A percentile compares a stretch with the other conserved stretches of the same genome.
Conservation (phyloP, 2,888 invertebrate species). For the Acanthoscelides obtectus region DNA sequence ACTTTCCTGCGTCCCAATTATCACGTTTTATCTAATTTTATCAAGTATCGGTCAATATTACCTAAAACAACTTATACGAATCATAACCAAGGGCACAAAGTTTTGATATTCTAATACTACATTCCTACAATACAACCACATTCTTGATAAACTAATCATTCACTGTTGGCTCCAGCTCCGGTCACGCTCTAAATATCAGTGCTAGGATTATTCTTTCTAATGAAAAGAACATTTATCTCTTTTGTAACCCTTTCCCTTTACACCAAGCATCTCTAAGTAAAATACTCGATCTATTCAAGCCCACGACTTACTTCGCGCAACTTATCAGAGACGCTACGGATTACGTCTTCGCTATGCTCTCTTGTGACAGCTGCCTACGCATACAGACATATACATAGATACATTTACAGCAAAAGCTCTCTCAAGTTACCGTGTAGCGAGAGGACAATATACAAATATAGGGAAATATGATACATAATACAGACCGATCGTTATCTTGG, state of each 20-base stretch:
- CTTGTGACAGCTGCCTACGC: constrained; percentile 67
- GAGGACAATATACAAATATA: no score
- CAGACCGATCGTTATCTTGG: background rate
- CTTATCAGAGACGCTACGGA: constrained; percentile 67
- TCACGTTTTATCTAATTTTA: no score
- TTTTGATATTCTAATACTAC: no score
- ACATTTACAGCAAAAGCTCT: constrained; percentile 14
- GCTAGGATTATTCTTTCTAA: background rate
- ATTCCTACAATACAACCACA: no score
- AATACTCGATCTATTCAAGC: background rate
- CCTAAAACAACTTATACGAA: no score
- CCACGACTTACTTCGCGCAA: constrained; percentile 64
- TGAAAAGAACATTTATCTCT: background rate
- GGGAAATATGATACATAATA: constrained; percentile 20
- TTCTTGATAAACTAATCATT: no score
- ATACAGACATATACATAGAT: constrained; percentile 34
- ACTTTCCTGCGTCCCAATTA: no score
- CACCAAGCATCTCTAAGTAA: background rate
- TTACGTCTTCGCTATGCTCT: constrained; percentile 70
- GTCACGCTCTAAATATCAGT: no score
- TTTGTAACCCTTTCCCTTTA: background rate
- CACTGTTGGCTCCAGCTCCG: no score
- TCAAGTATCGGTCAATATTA: no score
- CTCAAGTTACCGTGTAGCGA: background rate
- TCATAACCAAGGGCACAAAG: no score